phyloP scores from a whole-genome alignment of 2,888 invertebrate genomes.

The Meloe dianella region DNA sequence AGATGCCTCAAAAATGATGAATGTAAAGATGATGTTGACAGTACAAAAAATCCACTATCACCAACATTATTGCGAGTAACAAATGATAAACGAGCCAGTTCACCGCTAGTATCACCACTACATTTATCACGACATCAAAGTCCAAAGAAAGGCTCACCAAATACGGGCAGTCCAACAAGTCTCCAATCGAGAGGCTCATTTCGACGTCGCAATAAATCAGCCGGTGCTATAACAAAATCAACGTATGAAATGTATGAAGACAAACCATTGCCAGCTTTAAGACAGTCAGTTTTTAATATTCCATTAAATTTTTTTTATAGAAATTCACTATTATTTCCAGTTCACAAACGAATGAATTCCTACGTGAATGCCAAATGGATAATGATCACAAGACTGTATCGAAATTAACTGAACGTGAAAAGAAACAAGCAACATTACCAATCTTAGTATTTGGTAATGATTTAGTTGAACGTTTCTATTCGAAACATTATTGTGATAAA shows the following conservation, averaged over 20 bases:
- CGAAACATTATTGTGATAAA: constrained; percentile 87
- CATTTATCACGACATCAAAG: constrained; percentile 59
- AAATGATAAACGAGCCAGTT: constrained; percentile 58
- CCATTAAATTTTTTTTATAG: not conserved
- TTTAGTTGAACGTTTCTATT: constrained; percentile 89
- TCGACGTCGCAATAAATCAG: constrained; percentile 70
- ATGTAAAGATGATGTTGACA: constrained; percentile 62
- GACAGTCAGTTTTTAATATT: constrained; percentile 69
- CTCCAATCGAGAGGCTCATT: constrained; percentile 63
- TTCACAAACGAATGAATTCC: constrained; percentile 83
- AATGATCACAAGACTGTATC: constrained; percentile 64
- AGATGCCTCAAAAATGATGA: constrained; percentile 68
- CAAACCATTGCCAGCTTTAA: constrained; percentile 79
- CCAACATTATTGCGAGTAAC: constrained; percentile 53
- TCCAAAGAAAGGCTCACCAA: constrained; percentile 59
- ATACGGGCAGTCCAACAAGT: constrained; percentile 62
- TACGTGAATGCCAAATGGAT: constrained; percentile 72
- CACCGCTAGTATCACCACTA: constrained; percentile 63
- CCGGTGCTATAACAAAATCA: constrained; percentile 64
- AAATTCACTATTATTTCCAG: constrained; percentile 58
- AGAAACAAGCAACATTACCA: constrained; percentile 87
- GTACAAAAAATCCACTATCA: constrained; percentile 52
- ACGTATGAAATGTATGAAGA: constrained; percentile 90
- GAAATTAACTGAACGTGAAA: constrained; percentile 77
- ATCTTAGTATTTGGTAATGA: constrained; percentile 91